These are phyloP conservation scores for Chlamydotis undulata DNA, from an alignment of 2,113 vertebrate genomes.

Conservation along the genomic window DNA sequence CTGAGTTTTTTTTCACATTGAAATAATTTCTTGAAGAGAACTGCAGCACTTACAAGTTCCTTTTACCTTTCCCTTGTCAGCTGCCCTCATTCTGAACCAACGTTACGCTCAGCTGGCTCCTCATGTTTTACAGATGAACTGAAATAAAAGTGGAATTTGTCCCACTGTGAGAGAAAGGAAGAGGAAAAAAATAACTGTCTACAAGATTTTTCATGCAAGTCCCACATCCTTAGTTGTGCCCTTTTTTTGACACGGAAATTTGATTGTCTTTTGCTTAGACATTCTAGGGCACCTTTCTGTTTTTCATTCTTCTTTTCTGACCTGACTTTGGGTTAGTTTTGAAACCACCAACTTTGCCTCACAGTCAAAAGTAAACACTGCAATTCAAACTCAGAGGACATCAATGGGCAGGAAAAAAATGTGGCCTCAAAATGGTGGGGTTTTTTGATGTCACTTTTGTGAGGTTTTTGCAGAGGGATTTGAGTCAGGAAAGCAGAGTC, in stretches of 20 bases:
- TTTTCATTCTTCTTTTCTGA: conserved; percentile 23
- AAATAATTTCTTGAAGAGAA: conserved; percentile 10
- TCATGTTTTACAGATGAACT: conserved; percentile 60
- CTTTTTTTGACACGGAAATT: conserved; percentile 12
- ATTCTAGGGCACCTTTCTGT: background rate
- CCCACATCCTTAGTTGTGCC: conserved; percentile 16
- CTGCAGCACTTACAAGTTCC: background rate
- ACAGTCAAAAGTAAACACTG: background rate
- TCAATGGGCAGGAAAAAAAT: background rate
- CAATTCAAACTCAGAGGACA: background rate
- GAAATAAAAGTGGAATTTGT: conserved; percentile 53
- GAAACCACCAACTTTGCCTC: background rate
- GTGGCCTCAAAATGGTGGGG: background rate
- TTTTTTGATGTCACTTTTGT: background rate
- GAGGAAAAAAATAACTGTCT: background rate
- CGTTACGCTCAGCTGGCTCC: background rate
- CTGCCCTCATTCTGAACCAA: conserved; percentile 45
- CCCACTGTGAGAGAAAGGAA: conserved; percentile 48
- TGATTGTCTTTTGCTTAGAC: conserved; percentile 15
- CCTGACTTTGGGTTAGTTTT: background rate
- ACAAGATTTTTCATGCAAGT: conserved; percentile 40
- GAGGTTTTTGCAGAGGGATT: background rate
- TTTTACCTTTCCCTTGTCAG: conserved; percentile 43
- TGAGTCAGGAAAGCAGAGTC: background rate
- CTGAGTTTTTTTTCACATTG: background rate